phyloP scores from a whole-genome alignment of 35 echinoderm and acorn worm genomes.

The Patiria miniata region DNA sequence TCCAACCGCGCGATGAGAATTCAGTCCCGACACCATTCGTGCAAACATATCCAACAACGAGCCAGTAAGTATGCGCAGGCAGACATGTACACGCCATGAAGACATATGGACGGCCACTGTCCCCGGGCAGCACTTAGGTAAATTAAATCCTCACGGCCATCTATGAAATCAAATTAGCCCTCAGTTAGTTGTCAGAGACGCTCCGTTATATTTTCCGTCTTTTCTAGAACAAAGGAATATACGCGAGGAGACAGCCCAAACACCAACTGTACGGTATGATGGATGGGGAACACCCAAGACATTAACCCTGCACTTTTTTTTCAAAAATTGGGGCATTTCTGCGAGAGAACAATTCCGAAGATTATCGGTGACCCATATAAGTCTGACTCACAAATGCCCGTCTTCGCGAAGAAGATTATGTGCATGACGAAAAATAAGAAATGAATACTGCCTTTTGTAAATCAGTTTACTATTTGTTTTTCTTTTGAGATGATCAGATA shows the following conservation, averaged over 20 bases:
- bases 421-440: no score
- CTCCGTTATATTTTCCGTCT: neutral
- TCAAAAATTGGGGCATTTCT: no score
- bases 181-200: slow-evolving; percentile 15
- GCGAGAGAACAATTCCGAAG: no score
- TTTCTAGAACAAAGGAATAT: neutral
- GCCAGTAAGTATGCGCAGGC: neutral
- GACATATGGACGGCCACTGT: neutral
- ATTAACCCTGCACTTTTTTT: neutral
- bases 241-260: neutral
- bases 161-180: slow-evolving; percentile 10
- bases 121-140: slow-evolving; percentile 6
- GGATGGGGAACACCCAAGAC: neutral
- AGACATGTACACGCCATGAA: neutral
- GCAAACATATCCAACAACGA: slow-evolving; percentile 5
- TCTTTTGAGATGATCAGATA: no score
- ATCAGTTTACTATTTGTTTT: no score
- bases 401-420: no score
- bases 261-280: neutral
- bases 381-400: no score
- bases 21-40: neutral
- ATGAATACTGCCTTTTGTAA: no score
- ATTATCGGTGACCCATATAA: no score
- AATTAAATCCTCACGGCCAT: neutral
- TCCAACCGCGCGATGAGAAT: neutral